Evolutionary conservation across 2,888 invertebrate genomes (phyloP).

Genomic region (Cryptus armator): DNA sequence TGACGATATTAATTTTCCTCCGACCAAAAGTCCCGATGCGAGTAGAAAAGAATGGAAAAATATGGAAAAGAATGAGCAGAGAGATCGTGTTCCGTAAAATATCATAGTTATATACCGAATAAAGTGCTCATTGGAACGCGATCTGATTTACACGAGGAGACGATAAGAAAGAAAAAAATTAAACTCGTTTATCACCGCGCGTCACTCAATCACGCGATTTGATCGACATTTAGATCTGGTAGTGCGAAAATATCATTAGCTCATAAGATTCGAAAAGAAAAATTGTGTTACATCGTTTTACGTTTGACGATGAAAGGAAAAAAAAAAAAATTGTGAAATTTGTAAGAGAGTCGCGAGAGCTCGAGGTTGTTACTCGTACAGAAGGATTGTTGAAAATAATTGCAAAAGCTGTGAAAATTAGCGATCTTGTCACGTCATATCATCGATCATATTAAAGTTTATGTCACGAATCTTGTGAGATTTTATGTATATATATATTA

Average conservation of each 20-base stretch:
- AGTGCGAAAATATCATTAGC: conserved; percentile 75
- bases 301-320: not conserved
- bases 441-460: conserved; percentile 74
- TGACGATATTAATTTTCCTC: not conserved
- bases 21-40: conserved; percentile 10
- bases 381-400: conserved; percentile 41
- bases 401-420: conserved; percentile 49
- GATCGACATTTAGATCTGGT: conserved; percentile 53
- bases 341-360: not conserved
- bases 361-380: conserved; percentile 33
- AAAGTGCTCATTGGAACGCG: conserved; percentile 62
- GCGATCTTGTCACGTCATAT: conserved; percentile 73
- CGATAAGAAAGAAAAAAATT: not conserved
- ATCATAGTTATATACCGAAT: conserved; percentile 60
- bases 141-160: conserved; percentile 34
- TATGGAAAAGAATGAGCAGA: not conserved
- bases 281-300: conserved; percentile 41
- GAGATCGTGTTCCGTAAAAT: conserved; percentile 59
- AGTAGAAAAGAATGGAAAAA: not conserved
- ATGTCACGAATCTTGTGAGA: conserved; percentile 51
- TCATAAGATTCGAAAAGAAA: conserved; percentile 64
- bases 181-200: conserved; percentile 4
- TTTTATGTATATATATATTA: not conserved
- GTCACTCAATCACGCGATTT: conserved; percentile 38
- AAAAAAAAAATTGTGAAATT: conserved; percentile 22